Base-by-base conservation (phyloP, 2,888 invertebrate genomes). In the Eupeodes latifasciatus region DNA sequence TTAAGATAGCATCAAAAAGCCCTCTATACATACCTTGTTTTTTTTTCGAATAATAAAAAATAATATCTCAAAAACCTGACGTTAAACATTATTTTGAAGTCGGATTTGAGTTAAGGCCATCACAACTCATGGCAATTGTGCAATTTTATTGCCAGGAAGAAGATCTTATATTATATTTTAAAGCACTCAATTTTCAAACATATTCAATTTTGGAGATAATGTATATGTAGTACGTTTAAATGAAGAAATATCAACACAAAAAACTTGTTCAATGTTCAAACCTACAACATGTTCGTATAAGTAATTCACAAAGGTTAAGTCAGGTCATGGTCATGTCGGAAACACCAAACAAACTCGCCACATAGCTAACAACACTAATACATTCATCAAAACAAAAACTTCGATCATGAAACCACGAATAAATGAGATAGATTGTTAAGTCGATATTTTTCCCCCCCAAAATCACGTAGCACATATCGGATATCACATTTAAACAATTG, bases 361-460 rank as follows among this genome's bases (percentile, higher is more conserved):
- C 2, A 27, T 27, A 27, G 27, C 27, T 3, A 40, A 71, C 27
- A 40, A 40, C 40, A 44, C 14, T 7, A 4, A 59, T 5, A n/a
- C 55, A 59, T 51, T 12, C 62, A 40, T 59, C 62, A 53, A 71
- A 75, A 49, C 7, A 57, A 49, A 57, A 71, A 59, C 19, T 3
- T 16, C 16, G 19, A 14, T n/a, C 34, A 44, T 51, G 57, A 66
- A 27, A 7, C 4, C 36, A 11, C 47, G 19, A 40, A 3, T 7
- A 51, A 16, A 49, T n/a, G 6, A n/a, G 34, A 49, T 19, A n/a
- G 14, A 14, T 82, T 89, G 85, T 89, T 89, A 85, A 44, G 79
- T 89, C 89, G 85, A 89, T 89, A 85, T 67, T 59, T 72, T 2
- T 27, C 3, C 27, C 36, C 11, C 69, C 71, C 72, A 36, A 19